phyloP scores from a whole-genome alignment of 2,113 vertebrate genomes.

The Euleptes europaea region DNA sequence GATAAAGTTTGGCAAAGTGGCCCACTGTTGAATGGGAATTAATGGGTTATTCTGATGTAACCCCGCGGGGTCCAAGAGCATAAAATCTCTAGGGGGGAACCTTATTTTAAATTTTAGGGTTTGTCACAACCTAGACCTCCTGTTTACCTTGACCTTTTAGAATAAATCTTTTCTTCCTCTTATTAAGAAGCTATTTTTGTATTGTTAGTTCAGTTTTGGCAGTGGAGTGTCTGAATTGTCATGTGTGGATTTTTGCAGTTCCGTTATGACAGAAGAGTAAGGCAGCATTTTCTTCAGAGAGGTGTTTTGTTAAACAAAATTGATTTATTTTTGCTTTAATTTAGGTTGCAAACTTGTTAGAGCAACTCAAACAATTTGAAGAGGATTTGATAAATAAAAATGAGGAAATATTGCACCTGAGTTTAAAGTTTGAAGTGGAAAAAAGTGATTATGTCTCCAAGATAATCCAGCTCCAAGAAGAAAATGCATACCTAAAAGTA shows the following conservation, averaged over 20 bases:
- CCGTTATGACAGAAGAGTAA: not conserved
- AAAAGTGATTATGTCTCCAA: constrained; percentile 61
- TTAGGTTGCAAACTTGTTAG: constrained; percentile 78
- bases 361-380: constrained; percentile 80
- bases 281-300: not conserved
- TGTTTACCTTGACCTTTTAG: not conserved
- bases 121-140: too few species aligned
- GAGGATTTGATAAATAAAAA: constrained; percentile 77
- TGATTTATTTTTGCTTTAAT: not conserved
- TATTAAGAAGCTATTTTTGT: not conserved
- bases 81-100: too few species aligned
- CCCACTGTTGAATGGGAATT: too few species aligned
- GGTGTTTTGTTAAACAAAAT: not conserved
- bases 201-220: not conserved
- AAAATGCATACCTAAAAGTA: constrained; percentile 80
- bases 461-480: constrained; percentile 73
- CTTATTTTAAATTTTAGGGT: too few species aligned
- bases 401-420: constrained; percentile 79
- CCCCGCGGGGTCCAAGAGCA: too few species aligned
- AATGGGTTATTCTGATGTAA: too few species aligned
- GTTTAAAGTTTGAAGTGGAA: constrained; percentile 78
- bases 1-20: too few species aligned
- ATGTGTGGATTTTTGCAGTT: not conserved
- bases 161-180: not conserved
- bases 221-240: not conserved